A percentile compares a stretch with the other conserved stretches of the same genome.
Evolutionary conservation across 1,140 invertebrate species (phyloP).

Genomic region (Acromyrmex echinatior): DNA sequence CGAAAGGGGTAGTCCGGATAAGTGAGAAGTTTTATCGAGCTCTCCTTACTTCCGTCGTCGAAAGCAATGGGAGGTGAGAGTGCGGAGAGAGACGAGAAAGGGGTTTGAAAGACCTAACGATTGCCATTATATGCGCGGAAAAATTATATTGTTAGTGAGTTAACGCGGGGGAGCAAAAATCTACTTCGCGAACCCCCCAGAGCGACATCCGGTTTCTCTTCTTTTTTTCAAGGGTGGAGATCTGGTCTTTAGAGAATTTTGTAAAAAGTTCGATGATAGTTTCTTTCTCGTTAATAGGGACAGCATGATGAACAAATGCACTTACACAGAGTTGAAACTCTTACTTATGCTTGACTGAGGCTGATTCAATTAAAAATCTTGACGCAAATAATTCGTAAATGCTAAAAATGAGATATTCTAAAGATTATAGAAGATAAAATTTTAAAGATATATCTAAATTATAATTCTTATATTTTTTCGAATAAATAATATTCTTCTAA

Average conservation of each 20-base stretch:
- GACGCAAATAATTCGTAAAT: not conserved
- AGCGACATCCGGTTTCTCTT: not conserved
- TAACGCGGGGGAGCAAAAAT: slow-evolving; percentile 38
- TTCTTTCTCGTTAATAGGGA: slow-evolving; percentile 1
- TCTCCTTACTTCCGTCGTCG: slow-evolving; percentile 38
- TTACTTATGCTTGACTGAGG: not conserved
- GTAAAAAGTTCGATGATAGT: slow-evolving; percentile 2
- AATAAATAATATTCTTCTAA: not conserved
- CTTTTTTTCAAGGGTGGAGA: not conserved
- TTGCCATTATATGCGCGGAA: slow-evolving; percentile 67
- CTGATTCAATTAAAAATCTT: not conserved
- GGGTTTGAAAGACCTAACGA: slow-evolving; percentile 55
- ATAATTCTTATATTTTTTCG: no score
- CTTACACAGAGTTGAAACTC: not conserved
- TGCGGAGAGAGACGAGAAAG: slow-evolving; percentile 47
- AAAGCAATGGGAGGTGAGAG: slow-evolving; percentile 16
- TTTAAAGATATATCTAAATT: no score
- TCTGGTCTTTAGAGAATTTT: slow-evolving; percentile 5
- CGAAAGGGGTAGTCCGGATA: slow-evolving; percentile 74
- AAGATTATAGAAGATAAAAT: not conserved
- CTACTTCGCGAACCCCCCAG: slow-evolving; percentile 1
- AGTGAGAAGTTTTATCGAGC: slow-evolving; percentile 77
- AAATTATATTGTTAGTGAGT: slow-evolving; percentile 67
- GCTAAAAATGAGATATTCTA: not conserved
- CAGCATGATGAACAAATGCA: not conserved